Base-by-base conservation (phyloP, 2,113 vertebrate species). In the Canis aureus region DNA sequence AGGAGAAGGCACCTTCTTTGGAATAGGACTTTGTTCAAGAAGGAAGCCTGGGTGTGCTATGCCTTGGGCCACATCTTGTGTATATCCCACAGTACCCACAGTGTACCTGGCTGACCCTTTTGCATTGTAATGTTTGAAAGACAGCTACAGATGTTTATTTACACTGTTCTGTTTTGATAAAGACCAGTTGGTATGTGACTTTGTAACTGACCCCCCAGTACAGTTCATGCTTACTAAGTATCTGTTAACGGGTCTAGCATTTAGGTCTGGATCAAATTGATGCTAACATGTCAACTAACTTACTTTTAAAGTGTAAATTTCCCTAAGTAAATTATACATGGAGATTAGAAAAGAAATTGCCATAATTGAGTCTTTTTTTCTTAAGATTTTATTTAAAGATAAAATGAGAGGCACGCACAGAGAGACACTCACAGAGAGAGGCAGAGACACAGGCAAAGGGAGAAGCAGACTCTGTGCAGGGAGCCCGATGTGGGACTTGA, bases 281-380 rank as follows among this genome's bases (percentile, higher is more conserved):
- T 84, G 25, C 67, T 62, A 66, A 92, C 83, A 69, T 94, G 20
- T 71, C 82, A 96, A 43, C 7, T 35, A 57, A 80, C 15, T 97
- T 51, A 69, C 25, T 93, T 95, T 96, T 78, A 23, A 91, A 66
- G 32, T 90, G 7, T 79, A 38, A 62, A 59, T 96, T 92, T 92
- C 51, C 15, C 3, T 57, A 84, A 74, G 86, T 74, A 74, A 74
- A 51, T 94, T 93, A 64, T 74, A 16, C 57, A 10, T 73, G 23
- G 10, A 81, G 23, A 23, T 83, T 57, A 92, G 57, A 92, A 80
- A 43, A 95, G 19, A 95, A 57, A 11, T 60, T 60, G 67, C n/a
- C 25, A 10, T 20, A 87, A 90, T 64, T 96, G 49, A 95, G 0
- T 81, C 25, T 60, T 86, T 43, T 43, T 6, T 43, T 43, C 7